Evolutionary conservation across 1,140 invertebrate genomes (phyloP), one percentile per base, ranked within the genome.

Genomic region (Ceratina australensis): DNA sequence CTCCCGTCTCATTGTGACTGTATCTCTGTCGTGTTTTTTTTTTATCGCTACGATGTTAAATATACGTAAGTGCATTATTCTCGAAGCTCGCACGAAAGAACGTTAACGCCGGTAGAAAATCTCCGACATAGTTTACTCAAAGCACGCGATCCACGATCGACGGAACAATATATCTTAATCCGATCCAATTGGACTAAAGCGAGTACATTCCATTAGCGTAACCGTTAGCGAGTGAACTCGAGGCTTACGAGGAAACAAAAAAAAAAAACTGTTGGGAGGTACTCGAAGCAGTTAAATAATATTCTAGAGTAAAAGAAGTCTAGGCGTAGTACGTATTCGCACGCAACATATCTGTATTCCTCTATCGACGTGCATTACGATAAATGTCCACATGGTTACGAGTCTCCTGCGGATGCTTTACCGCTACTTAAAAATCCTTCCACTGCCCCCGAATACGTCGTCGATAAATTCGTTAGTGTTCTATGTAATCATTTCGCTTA

Each of bases 141-240:
- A 50, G 49, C 50, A 50, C 52, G 66, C 63, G 49, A 71, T 54
- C 56, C 76, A 72, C 75, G 75, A 71, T 59, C 26, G 33, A 42
- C 5, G 33, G 10, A 42, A 42, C 33, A 10, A 42, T 42, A 28
- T 67, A 82, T 79, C 66, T 74, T 64, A 85, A 86, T 82, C 77
- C 78, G 83, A 84, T 84, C 78, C 83, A 84, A 28, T 54, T 67
- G 65, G 69, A 63, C 56, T 80, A 59, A 71, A 84, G 64, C 50
- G 68, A 49, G 56, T 83, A 84, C 83, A 85, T 85, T 85, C 83
- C 83, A 85, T 47, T 84, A 84, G 78, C 66, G 69, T 83, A 83
- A 69, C 67, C 63, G 61, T 28, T 47, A 57, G 20, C 67, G 50
- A 69, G 68, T 24, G 49, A 72, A 67, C 49, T 80, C 57, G 56